phyloP scores from a whole-genome alignment of 2,113 vertebrate species.

The Limnothrissa miodon region DNA sequence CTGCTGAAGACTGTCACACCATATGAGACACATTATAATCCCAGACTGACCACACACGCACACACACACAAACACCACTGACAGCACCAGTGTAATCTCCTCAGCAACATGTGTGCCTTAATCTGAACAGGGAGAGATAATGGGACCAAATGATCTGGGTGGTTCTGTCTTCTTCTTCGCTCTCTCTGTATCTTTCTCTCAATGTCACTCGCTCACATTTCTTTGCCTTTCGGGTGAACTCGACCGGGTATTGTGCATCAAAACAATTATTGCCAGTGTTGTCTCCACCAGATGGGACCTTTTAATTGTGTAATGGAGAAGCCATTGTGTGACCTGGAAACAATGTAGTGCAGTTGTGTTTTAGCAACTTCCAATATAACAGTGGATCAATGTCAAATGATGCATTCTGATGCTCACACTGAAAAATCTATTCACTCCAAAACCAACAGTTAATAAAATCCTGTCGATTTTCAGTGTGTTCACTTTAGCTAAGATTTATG shows the following conservation, averaged over 20 bases:
- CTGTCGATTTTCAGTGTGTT: not conserved
- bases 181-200: conserved; percentile 23
- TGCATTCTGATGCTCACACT: not conserved
- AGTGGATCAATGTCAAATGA: not conserved
- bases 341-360: conserved; percentile 36
- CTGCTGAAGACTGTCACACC: conserved; percentile 24
- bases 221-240: not conserved
- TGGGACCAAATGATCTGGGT: conserved; percentile 45
- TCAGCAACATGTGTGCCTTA: conserved; percentile 46
- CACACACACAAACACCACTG: not conserved
- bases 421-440: not conserved
- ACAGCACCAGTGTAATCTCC: conserved; percentile 36
- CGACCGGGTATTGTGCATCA: conserved; percentile 42
- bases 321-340: conserved; percentile 39
- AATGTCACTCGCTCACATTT: not conserved
- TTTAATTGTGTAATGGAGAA: conserved; percentile 48
- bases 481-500: not conserved
- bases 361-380: conserved; percentile 31
- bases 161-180: not conserved
- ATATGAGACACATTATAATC: conserved; percentile 34
- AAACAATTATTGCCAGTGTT: conserved; percentile 48
- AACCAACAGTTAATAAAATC: conserved; percentile 1
- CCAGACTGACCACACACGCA: not conserved
- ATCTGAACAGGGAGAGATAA: conserved; percentile 54
- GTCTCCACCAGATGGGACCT: conserved; percentile 48